Conservation (phyloP, 1,140 invertebrate species). For the Orius insidiosus region DNA sequence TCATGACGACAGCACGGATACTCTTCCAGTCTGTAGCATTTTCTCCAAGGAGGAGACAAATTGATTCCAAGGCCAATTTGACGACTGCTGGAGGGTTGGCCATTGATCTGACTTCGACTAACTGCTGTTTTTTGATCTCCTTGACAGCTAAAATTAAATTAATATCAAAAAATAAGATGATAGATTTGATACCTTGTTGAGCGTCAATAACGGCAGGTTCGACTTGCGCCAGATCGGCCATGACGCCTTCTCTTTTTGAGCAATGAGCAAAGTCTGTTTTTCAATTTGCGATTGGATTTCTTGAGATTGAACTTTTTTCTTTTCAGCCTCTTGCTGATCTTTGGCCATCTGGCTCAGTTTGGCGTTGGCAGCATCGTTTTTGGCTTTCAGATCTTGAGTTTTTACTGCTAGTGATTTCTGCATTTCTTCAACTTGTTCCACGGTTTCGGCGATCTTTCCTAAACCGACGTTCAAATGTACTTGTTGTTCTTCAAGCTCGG, state of each 20-base stretch:
- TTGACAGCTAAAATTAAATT: too few species aligned
- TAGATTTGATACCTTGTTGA: too few species aligned
- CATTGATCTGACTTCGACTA: slow-evolving; percentile 96
- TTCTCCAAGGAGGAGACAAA: slow-evolving; percentile 95
- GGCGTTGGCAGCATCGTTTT: slow-evolving; percentile 95
- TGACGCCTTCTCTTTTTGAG: slow-evolving; percentile 77
- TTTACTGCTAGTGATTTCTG: slow-evolving; percentile 97
- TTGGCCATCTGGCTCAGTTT: slow-evolving; percentile 99
- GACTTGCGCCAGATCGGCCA: slow-evolving; percentile 86
- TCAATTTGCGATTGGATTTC: slow-evolving; percentile 87
- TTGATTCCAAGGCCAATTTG: slow-evolving; percentile 95
- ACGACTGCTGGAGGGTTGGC: slow-evolving; percentile 93
- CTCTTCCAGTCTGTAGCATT: slow-evolving; percentile 97
- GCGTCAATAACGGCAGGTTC: slow-evolving; percentile 98
- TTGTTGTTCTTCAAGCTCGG: slow-evolving; percentile 96
- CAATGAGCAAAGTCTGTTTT: slow-evolving; percentile 80
- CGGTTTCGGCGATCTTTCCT: slow-evolving; percentile 96
- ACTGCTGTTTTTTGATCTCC: slow-evolving; percentile 97
- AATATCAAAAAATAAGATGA: too few species aligned
- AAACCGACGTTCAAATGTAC: slow-evolving; percentile 96
- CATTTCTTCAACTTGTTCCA: slow-evolving; percentile 98
- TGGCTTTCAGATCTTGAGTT: slow-evolving; percentile 87
- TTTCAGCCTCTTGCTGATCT: slow-evolving; percentile 98
- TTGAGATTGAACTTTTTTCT: slow-evolving; percentile 95
- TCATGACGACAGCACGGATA: slow-evolving; percentile 92